Evolutionary conservation across 2,113 vertebrate genomes (phyloP), one percentile per base, ranked within the genome.

Genomic region (Parotia lawesii): DNA sequence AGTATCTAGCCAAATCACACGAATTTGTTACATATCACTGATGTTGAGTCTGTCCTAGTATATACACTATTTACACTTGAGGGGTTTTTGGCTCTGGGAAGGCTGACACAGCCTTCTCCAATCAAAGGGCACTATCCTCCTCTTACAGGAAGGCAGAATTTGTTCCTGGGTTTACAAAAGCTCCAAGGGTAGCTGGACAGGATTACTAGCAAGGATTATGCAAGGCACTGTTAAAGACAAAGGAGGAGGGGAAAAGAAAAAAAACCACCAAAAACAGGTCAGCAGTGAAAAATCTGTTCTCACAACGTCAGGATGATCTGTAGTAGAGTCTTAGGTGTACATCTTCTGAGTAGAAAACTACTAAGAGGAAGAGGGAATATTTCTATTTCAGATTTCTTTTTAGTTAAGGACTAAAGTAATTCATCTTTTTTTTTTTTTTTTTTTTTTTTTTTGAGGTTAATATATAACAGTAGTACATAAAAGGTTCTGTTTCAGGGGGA

Each of bases 401-500:
- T 50, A 53, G 37, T 67, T 84, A 84, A 53, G 10, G 22, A 54
- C 24, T 69, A 76, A 65, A 71, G 27, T 31, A 74, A 82, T 51
- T 45, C 4, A 8, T 33, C 25, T 5, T 33, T 24, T 7, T 18
- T 25, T 10, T 12, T 48, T 48, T 25, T 15, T 25, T 10, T 12
- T 48, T 48, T 25, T 15, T 56, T 60, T 35, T 5, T 62, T 47
- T 48, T 57, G 1, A 84, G 44, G 76, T 92, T 95, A 93, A 88
- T 84, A 64, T 81, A n/a, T 81, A 93, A 89, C 76, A 89, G 51
- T 53, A 89, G 51, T 64, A 85, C 57, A 89, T 64, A 87, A 89
- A 91, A 89, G 73, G 65, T 82, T 89, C 45, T 0, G 7, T 89
- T 87, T 89, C 77, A 51, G 71, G n/a, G 61, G 70, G 50, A 89